A percentile compares a stretch with the other conserved stretches of the same genome.
These are phyloP conservation scores for Esperia sulphurella DNA, from an alignment of 2,888 invertebrate species.

Conservation along the genomic window DNA sequence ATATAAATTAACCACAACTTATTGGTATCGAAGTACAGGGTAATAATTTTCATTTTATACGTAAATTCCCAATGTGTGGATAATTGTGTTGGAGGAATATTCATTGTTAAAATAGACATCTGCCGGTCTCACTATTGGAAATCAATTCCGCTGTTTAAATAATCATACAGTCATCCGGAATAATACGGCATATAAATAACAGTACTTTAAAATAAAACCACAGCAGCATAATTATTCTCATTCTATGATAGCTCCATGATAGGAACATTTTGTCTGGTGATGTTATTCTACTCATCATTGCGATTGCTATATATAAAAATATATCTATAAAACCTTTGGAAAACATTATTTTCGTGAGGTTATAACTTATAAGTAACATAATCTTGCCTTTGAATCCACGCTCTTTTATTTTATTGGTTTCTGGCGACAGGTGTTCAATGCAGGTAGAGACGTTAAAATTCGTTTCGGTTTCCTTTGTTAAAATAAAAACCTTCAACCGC, in stretches of 20 bases:
- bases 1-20: conserved; percentile 1
- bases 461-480: conserved; percentile 36
- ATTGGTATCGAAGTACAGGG: neutral
- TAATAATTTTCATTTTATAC: neutral
- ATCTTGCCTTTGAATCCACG: neutral
- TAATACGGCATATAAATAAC: neutral
- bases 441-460: conserved; percentile 55
- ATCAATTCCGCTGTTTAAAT: conserved; percentile 21
- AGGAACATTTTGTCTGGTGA: too few relatives aligned
- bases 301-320: too few relatives aligned
- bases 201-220: neutral
- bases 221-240: too few relatives aligned
- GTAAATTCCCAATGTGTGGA: too few relatives aligned
- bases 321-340: too few relatives aligned
- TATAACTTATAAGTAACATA: neutral
- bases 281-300: too few relatives aligned
- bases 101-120: conserved; percentile 51
- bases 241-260: too few relatives aligned
- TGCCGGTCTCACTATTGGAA: conserved; percentile 42
- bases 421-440: conserved; percentile 65
- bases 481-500: conserved; percentile 27
- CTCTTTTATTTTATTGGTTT: conserved; percentile 23
- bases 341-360: too few relatives aligned
- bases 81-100: neutral
- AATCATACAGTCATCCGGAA: conserved; percentile 4